Percentiles rank a stretch among this genome's conserved stretches.
phyloP scores from a whole-genome alignment of 2,113 vertebrate species.

The Pygoscelis adeliae region DNA sequence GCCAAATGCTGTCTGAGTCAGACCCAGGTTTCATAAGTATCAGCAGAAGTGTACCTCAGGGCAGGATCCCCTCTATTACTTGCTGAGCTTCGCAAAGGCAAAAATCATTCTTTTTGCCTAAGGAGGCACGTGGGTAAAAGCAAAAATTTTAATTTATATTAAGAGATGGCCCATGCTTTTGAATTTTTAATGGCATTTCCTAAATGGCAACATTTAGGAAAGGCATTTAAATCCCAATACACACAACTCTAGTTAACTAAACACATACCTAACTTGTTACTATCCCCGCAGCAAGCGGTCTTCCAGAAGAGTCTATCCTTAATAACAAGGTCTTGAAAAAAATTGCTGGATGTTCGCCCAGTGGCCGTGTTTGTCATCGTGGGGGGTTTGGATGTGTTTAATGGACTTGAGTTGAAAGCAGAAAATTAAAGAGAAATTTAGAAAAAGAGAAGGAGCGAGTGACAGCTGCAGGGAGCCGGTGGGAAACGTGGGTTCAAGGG shows the following conservation, averaged over 20 bases:
- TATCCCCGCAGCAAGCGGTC: background rate
- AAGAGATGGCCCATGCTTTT: background rate
- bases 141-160: background rate
- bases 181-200: background rate
- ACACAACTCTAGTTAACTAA: background rate
- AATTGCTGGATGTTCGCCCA: background rate
- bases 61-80: slow-evolving; percentile 13
- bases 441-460: background rate
- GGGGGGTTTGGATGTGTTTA: background rate
- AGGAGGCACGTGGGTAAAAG: background rate
- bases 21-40: background rate
- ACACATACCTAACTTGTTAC: background rate
- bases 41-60: background rate
- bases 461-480: background rate
- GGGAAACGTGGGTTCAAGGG: background rate
- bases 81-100: background rate
- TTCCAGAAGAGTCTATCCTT: background rate
- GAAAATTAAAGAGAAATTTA: background rate
- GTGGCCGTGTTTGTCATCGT: rapidly evolving
- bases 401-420: background rate
- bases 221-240: background rate
- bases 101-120: background rate
- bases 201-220: background rate
- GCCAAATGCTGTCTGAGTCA: slow-evolving; percentile 16
- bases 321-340: background rate